phyloP scores from a whole-genome alignment of 2,113 vertebrate genomes.

The Oryzias javanicus region DNA sequence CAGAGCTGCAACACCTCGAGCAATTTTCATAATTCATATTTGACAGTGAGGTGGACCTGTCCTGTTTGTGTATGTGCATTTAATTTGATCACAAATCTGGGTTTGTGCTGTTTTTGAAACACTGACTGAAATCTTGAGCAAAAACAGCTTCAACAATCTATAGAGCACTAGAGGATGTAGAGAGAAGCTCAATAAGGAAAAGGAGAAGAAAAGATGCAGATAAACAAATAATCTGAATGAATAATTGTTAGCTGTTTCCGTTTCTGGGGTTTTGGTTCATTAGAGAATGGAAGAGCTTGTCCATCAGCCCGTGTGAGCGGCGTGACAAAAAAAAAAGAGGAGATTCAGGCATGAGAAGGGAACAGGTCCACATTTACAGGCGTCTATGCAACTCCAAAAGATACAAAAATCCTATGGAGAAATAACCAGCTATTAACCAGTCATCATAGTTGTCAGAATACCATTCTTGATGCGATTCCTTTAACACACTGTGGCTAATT shows the following conservation, averaged over 20 bases:
- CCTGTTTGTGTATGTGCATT: constrained; percentile 9
- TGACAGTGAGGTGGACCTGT: constrained; percentile 36
- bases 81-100: constrained; percentile 1
- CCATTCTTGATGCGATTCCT: too few relatives aligned
- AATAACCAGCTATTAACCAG: too few relatives aligned
- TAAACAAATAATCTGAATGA: background rate
- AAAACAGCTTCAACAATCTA: constrained; percentile 10
- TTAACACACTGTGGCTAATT: too few relatives aligned
- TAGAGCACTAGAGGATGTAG: background rate
- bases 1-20: constrained; percentile 30
- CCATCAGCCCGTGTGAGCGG: background rate
- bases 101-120: constrained; percentile 33
- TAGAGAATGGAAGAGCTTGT: background rate
- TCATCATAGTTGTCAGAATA: too few relatives aligned
- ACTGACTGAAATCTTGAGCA: constrained; percentile 13
- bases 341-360: background rate
- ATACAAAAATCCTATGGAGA: too few relatives aligned
- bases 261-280: background rate
- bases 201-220: background rate
- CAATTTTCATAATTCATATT: constrained; percentile 43
- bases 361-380: too few relatives aligned
- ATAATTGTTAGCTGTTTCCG: background rate
- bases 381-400: too few relatives aligned
- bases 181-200: background rate
- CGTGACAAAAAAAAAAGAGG: constrained; percentile 3